phyloP scores from a whole-genome alignment of 2,888 invertebrate genomes.

The Aleiodes testaceus region DNA sequence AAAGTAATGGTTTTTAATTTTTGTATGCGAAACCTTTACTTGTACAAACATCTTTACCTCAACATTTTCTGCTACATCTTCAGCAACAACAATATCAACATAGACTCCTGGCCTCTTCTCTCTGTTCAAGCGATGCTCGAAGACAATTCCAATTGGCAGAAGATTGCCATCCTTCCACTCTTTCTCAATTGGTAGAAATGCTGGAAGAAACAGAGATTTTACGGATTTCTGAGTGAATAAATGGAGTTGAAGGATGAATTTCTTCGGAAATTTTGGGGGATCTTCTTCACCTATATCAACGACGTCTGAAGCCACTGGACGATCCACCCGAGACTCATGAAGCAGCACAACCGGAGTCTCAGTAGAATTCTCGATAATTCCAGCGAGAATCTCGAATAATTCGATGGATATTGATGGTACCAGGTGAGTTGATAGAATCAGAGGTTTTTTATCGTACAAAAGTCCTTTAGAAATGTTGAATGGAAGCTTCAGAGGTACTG shows the following conservation, averaged over 20 bases:
- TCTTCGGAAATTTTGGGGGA: background rate
- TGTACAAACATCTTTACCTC: slow-evolving; percentile 49
- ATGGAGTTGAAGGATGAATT: background rate
- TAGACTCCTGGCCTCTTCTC: slow-evolving; percentile 57
- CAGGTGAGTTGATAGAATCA: slow-evolving; percentile 62
- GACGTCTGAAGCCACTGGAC: slow-evolving; percentile 61
- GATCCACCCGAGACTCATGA: slow-evolving; percentile 58
- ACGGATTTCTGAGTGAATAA: background rate
- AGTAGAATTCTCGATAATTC: slow-evolving; percentile 61
- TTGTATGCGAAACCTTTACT: too few relatives aligned
- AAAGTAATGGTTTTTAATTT: background rate
- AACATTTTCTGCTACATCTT: slow-evolving; percentile 58
- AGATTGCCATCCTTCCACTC: slow-evolving; percentile 61
- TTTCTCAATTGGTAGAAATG: slow-evolving; percentile 59
- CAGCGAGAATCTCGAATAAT: slow-evolving; percentile 63
- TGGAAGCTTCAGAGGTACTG: slow-evolving; percentile 55
- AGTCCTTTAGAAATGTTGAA: slow-evolving; percentile 36
- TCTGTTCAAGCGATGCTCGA: slow-evolving; percentile 62
- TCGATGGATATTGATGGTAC: slow-evolving; percentile 64
- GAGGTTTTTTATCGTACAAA: slow-evolving; percentile 52
- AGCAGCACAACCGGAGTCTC: slow-evolving; percentile 59
- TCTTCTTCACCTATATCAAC: slow-evolving; percentile 61
- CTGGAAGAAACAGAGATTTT: slow-evolving; percentile 49
- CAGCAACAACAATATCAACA: slow-evolving; percentile 61
- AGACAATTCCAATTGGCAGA: slow-evolving; percentile 62